These are phyloP conservation scores for Caranx ignobilis DNA, from an alignment of 2,113 vertebrate genomes.

Conservation along the genomic window DNA sequence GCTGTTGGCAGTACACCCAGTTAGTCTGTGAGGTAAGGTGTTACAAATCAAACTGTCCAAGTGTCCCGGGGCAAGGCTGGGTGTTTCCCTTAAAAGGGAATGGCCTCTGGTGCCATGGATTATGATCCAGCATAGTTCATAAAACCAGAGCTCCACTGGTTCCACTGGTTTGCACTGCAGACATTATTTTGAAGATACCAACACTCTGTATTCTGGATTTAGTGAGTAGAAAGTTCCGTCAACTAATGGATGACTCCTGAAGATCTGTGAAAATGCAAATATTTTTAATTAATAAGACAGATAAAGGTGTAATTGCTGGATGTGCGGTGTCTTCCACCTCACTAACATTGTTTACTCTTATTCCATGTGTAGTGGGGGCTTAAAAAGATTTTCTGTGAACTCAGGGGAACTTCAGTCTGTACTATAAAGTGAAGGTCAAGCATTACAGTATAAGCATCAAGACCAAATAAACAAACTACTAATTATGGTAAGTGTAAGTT, in stretches of 20 bases:
- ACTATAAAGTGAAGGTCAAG: too few relatives aligned
- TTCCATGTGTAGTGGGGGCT: too few relatives aligned
- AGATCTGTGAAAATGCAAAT: background rate
- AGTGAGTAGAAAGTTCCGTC: background rate
- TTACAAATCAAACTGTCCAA: background rate
- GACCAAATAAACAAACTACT: too few relatives aligned
- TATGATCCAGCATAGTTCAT: background rate
- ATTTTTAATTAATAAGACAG: too few relatives aligned
- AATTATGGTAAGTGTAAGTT: too few relatives aligned
- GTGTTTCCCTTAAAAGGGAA: conserved; percentile 28
- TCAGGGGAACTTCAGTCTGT: too few relatives aligned
- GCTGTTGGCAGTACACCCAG: background rate
- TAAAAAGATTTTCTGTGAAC: too few relatives aligned
- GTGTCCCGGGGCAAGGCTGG: background rate
- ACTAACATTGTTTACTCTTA: too few relatives aligned
- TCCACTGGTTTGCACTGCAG: background rate
- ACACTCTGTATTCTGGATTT: background rate
- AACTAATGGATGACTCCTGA: background rate
- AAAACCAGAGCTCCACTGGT: background rate
- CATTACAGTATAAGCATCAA: too few relatives aligned
- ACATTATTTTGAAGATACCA: background rate
- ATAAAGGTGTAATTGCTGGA: too few relatives aligned
- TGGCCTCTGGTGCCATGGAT: background rate
- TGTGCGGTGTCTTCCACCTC: too few relatives aligned
- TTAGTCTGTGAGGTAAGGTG: background rate